phyloP scores from a whole-genome alignment of 2,113 vertebrate species.

The Cromileptes altivelis region DNA sequence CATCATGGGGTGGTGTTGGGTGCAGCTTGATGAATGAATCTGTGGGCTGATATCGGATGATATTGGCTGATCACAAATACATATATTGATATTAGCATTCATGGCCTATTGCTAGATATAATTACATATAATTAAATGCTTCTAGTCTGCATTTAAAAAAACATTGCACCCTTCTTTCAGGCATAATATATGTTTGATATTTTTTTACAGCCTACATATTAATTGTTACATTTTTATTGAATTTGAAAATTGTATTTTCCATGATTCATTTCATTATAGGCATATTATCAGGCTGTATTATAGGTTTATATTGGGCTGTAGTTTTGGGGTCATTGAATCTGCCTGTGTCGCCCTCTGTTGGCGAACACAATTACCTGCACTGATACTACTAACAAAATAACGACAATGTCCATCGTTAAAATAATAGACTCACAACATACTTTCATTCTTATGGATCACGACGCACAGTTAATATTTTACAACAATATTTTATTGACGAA shows the following conservation, averaged over 20 bases:
- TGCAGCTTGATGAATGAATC: background rate
- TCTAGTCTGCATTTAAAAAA: background rate
- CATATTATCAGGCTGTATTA: background rate
- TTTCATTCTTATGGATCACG: fast-evolving
- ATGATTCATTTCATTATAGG: background rate
- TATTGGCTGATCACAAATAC: background rate
- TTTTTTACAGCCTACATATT: background rate
- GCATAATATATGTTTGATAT: background rate
- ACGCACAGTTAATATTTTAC: background rate
- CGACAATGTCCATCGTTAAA: background rate
- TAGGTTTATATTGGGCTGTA: background rate
- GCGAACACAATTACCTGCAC: background rate
- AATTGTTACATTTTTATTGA: background rate
- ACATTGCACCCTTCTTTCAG: background rate
- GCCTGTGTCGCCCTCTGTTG: slow-evolving; percentile 37
- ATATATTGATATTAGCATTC: background rate
- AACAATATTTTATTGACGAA: background rate
- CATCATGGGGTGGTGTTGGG: background rate
- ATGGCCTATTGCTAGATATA: background rate
- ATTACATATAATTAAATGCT: too few species aligned
- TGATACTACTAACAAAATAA: background rate
- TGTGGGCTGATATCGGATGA: slow-evolving; percentile 5
- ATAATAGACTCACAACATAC: background rate
- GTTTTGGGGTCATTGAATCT: slow-evolving; percentile 3
- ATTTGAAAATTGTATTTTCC: background rate